Evolutionary conservation across 2,113 vertebrate species (phyloP).

Genomic region (Gobio gobio): DNA sequence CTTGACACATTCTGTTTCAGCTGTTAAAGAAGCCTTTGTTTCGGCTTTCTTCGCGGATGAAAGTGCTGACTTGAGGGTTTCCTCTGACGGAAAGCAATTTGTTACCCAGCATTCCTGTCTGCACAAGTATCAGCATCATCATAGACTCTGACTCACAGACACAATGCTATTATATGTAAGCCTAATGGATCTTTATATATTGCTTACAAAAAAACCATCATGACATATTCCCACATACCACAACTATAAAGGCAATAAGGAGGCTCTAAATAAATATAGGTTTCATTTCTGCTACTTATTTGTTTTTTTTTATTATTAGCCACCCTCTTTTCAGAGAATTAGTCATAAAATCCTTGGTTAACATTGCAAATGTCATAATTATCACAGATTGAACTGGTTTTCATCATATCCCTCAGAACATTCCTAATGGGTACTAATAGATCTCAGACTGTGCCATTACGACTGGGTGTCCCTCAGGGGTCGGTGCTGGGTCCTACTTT

Average conservation of each 20-base stretch:
- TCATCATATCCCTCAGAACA: neutral
- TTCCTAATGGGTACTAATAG: neutral
- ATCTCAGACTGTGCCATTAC: neutral
- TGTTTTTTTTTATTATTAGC: neutral
- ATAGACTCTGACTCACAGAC: neutral
- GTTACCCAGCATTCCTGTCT: constrained; percentile 30
- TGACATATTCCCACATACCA: neutral
- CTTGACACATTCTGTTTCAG: neutral
- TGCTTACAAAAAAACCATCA: neutral
- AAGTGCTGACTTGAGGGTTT: constrained; percentile 27
- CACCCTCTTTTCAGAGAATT: neutral
- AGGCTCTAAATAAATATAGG: neutral
- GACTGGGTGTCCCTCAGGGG: neutral
- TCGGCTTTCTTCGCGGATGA: neutral
- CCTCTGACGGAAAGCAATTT: constrained; percentile 15
- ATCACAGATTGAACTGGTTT: neutral
- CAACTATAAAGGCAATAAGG: neutral
- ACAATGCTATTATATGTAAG: neutral
- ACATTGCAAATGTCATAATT: too few relatives aligned
- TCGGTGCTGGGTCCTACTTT: neutral
- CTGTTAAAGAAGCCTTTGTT: neutral
- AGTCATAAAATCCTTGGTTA: neutral
- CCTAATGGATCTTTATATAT: neutral
- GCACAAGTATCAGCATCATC: constrained; percentile 8
- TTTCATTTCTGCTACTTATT: neutral